Percentiles rank a stretch among this genome's conserved stretches.
phyloP scores from a whole-genome alignment of 2,113 vertebrate genomes.

The Oreochromis tanganicae region DNA sequence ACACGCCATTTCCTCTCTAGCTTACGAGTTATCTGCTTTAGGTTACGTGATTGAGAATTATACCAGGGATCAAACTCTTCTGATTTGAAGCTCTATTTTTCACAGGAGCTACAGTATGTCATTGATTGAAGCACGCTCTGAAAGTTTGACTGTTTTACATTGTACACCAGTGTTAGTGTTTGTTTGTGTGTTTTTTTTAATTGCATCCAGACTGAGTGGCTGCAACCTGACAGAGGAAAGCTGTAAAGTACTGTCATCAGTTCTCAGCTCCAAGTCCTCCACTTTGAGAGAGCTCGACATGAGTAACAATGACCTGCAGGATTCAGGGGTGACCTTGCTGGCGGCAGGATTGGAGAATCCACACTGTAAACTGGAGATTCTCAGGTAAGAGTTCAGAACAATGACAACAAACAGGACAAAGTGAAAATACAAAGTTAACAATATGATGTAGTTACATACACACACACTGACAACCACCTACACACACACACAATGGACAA shows the following conservation, averaged over 20 bases:
- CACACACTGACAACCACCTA: background rate
- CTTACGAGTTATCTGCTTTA: background rate
- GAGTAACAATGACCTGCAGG: background rate
- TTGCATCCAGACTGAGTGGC: background rate
- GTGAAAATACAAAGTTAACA: background rate
- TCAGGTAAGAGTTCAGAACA: background rate
- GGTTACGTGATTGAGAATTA: rapidly evolving
- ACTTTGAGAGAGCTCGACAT: background rate
- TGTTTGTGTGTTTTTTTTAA: background rate
- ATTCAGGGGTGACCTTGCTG: background rate
- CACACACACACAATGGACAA: background rate
- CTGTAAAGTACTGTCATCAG: background rate
- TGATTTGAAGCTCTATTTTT: rapidly evolving
- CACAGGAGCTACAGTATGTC: background rate
- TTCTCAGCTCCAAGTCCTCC: background rate
- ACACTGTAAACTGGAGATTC: background rate
- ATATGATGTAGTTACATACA: background rate
- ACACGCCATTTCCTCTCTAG: background rate
- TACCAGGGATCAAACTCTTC: background rate
- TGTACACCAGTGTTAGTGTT: background rate
- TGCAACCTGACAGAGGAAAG: background rate
- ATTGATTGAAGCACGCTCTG: background rate
- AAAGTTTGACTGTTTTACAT: background rate
- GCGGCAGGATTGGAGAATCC: background rate
- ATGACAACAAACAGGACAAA: background rate